These are phyloP conservation scores for Drosophila mettleri DNA, from an alignment of 2,888 invertebrate species.

Conservation along the genomic window DNA sequence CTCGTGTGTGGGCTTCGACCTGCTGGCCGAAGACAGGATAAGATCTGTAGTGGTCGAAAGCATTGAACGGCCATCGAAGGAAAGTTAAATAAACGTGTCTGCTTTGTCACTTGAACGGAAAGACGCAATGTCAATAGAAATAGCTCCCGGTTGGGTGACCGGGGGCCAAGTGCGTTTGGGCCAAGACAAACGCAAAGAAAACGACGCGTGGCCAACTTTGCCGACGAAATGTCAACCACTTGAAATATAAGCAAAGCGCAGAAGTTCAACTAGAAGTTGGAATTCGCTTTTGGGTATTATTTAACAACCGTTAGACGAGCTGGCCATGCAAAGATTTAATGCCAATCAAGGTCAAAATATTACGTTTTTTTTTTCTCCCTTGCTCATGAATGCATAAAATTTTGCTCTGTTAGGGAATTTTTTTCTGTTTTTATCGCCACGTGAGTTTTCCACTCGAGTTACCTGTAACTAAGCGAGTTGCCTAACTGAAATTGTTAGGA, in stretches of 20 bases:
- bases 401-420: background rate
- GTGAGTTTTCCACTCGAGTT: constrained; percentile 36
- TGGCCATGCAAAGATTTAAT: background rate
- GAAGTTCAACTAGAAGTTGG: constrained; percentile 4
- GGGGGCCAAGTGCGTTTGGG: constrained; percentile 13
- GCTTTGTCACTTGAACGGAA: constrained; percentile 36
- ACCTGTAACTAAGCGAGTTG: constrained; percentile 13
- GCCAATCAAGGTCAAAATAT: constrained; percentile 15
- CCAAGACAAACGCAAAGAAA: constrained; percentile 38
- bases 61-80: constrained; percentile 23
- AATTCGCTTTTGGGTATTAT: background rate
- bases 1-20: background rate
- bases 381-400: constrained; percentile 15
- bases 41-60: constrained; percentile 11
- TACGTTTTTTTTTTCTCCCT: background rate
- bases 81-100: constrained; percentile 53
- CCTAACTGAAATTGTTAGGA: constrained; percentile 25
- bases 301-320: background rate
- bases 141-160: background rate
- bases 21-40: constrained; percentile 31
- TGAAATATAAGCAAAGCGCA: constrained; percentile 12
- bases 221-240: constrained; percentile 21
- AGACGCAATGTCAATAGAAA: constrained; percentile 34
- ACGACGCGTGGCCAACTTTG: constrained; percentile 28
- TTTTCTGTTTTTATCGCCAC: background rate